Evolutionary conservation across 2,888 invertebrate genomes (phyloP), one percentile per base, ranked within the genome.

Genomic region (Frankliniella intonsa): DNA sequence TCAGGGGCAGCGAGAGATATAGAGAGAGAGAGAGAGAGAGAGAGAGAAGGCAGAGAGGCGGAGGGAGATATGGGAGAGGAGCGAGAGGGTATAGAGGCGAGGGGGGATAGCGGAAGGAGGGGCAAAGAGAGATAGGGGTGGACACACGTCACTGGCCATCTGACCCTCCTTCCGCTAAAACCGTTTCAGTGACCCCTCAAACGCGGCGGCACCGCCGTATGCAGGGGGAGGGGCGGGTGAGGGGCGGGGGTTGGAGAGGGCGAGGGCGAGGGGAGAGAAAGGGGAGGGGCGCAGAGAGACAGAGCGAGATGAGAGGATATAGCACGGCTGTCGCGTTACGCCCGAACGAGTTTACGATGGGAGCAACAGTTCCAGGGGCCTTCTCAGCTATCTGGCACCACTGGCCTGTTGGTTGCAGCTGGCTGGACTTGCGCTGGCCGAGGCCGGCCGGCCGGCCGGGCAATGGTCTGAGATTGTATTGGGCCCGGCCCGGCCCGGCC

Each of bases 341-440:
- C 22, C 69, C 25, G 22, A 76, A 76, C 69, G 69, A 76, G 69
- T 76, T 76, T 76, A 76, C 69, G 69, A 76, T 76, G 69, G 69
- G 69, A 76, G 69, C 69, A 76, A 76, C 69, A 76, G 69, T 76
- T 76, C 69, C 69, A 76, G 69, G 25, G 69, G 69, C 69, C 69
- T 62, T n/a, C 62, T 62, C 38, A 38, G 38, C 38, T 38, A 38
- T 38, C 38, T 38, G 38, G 38, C 38, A 38, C 38, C 38, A 38
- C 38, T 38, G 38, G 38, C 38, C 38, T 38, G 38, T 38, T 38
- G 38, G 38, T 38, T 38, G 38, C 38, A 55, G 55, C 14, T 55
- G 55, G 55, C 55, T 14, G 12, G 55, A 12, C 55, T 19, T 14
- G 55, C 55, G 55, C 38, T 38, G 55, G 14, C 55, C 55, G 55